Percentiles rank a stretch among this genome's conserved stretches.
These are phyloP conservation scores for Caenorhabditis japonica DNA, from an alignment of 2,888 invertebrate genomes.

Conservation along the genomic window DNA sequence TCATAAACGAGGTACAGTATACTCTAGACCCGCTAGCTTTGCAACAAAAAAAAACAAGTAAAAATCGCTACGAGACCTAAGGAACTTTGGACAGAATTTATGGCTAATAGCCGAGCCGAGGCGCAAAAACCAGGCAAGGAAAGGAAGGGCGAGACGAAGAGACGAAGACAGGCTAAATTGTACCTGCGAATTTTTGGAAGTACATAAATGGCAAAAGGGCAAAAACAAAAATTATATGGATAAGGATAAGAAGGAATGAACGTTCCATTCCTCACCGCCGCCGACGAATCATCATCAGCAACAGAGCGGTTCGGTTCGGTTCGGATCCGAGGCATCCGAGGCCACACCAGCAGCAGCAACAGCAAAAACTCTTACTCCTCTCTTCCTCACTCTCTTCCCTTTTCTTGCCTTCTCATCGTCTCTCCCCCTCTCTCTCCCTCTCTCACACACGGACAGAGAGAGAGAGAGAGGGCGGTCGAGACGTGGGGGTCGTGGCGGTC, in stretches of 20 bases:
- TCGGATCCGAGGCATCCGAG: constrained; percentile 23
- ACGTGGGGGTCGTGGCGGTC: constrained; percentile 39
- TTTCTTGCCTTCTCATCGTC: constrained; percentile 9
- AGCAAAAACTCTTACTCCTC: constrained; percentile 2
- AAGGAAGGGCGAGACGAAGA: constrained; percentile 32
- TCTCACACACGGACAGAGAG: no score
- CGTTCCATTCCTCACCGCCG: no score
- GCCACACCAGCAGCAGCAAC: constrained; percentile 31
- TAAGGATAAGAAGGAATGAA: neutral
- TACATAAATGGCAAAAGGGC: no score
- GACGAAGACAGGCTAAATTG: constrained; percentile 20
- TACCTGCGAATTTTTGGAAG: neutral
- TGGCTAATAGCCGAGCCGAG: constrained; percentile 31
- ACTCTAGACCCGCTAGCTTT: no score
- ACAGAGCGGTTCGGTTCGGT: constrained; percentile 23
- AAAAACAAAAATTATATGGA: constrained; percentile 9
- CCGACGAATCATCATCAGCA: constrained; percentile 9
- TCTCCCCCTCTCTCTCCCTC: constrained; percentile 22
- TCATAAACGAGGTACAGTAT: no score
- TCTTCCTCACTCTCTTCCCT: constrained; percentile 1
- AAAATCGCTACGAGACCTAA: no score
- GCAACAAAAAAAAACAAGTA: no score
- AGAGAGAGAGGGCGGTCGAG: constrained; percentile 36
- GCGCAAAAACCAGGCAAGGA: neutral
- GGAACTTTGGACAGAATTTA: neutral